Conservation (phyloP, 2,113 vertebrate genomes). For the Meleagris gallopavo region DNA sequence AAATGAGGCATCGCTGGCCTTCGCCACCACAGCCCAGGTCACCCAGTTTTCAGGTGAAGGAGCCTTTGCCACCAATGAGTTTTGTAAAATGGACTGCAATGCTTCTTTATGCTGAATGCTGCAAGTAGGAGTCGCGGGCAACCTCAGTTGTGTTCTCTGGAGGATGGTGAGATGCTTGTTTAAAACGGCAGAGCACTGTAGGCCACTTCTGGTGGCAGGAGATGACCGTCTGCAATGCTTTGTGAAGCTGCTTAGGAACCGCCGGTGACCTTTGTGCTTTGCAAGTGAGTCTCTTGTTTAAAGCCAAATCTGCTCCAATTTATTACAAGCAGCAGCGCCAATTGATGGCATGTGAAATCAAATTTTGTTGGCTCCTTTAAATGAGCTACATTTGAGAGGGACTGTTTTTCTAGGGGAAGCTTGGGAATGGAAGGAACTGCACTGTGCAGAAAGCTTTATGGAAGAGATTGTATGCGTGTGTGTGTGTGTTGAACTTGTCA, state of each 20-base stretch:
- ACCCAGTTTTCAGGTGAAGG: accelerated
- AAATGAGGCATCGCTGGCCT: neutral
- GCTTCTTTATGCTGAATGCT: neutral
- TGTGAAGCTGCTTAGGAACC: neutral
- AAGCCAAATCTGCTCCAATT: neutral
- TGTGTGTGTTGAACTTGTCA: accelerated
- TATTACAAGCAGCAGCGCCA: conserved; percentile 55
- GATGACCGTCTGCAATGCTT: neutral
- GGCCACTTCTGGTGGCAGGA: neutral
- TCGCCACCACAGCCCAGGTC: neutral
- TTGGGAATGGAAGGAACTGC: neutral
- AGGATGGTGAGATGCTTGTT: accelerated
- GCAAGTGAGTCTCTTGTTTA: neutral
- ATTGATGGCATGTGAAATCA: neutral
- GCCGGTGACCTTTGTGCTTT: neutral
- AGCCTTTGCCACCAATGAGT: neutral
- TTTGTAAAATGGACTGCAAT: neutral
- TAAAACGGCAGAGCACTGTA: neutral
- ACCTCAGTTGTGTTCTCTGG: neutral
- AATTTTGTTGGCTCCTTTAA: neutral
- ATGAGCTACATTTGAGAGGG: neutral
- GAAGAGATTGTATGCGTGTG: neutral
- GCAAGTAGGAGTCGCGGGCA: neutral
- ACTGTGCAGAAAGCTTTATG: neutral
- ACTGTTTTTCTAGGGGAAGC: neutral